Conservation (phyloP, 1,140 invertebrate species). For the Heliconius hermathena region DNA sequence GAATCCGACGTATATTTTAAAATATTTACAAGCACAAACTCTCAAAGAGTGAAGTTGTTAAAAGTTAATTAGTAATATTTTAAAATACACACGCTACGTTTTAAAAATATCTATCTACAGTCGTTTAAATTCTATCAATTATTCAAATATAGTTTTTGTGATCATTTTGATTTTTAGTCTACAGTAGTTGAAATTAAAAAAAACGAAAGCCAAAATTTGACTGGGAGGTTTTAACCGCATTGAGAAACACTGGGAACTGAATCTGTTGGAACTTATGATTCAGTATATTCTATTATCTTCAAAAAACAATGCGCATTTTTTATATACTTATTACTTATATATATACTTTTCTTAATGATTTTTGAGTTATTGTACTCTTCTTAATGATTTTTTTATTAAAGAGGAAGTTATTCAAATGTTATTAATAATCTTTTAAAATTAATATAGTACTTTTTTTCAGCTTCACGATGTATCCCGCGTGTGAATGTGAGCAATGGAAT, state of each 20-base stretch:
- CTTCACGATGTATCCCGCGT: too few relatives aligned
- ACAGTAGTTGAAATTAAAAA: too few relatives aligned
- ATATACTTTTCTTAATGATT: too few relatives aligned
- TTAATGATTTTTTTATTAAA: too few relatives aligned
- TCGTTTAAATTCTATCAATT: too few relatives aligned
- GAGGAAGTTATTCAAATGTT: background rate
- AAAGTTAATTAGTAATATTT: background rate
- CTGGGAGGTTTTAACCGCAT: background rate
- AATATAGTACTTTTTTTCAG: background rate
- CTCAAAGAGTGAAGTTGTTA: background rate
- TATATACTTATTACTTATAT: background rate
- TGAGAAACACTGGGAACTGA: background rate
- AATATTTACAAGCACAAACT: conserved; percentile 26
- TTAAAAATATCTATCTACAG: background rate
- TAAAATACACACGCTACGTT: background rate
- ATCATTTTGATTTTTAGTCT: background rate
- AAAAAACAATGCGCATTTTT: background rate
- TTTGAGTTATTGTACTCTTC: too few relatives aligned
- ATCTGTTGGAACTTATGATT: background rate
- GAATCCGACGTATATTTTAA: conserved; percentile 72
- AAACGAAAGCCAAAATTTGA: too few relatives aligned
- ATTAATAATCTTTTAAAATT: background rate
- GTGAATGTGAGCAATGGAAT: too few relatives aligned
- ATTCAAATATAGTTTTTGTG: too few relatives aligned
- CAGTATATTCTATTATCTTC: background rate